These are phyloP conservation scores for Ceratitis capitata DNA, from an alignment of 1,140 invertebrate genomes.

Conservation along the genomic window DNA sequence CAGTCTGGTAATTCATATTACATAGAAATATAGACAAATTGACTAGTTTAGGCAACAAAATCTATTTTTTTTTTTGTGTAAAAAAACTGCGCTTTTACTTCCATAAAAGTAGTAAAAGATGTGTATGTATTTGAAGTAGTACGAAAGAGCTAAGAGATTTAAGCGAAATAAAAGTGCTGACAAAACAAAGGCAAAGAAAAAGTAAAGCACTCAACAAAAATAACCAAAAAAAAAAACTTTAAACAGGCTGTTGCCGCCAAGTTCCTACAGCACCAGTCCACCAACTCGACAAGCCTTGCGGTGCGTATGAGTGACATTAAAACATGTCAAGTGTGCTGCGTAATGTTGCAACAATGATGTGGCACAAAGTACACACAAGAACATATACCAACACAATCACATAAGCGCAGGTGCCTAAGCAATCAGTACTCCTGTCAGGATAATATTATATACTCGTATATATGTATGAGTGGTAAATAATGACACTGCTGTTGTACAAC, in stretches of 20 bases:
- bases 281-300: background rate
- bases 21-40: too few relatives aligned
- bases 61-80: too few relatives aligned
- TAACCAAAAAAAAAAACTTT: background rate
- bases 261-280: background rate
- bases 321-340: slow-evolving; percentile 37
- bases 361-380: background rate
- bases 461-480: background rate
- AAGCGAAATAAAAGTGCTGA: background rate
- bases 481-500: background rate
- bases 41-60: too few relatives aligned
- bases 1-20: too few relatives aligned
- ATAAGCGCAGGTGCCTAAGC: background rate
- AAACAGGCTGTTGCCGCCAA: background rate
- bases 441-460: too few relatives aligned
- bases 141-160: too few relatives aligned
- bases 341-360: slow-evolving; percentile 32
- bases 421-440: background rate
- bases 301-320: slow-evolving; percentile 36
- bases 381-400: background rate
- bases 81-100: too few relatives aligned
- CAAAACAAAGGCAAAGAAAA: background rate
- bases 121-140: too few relatives aligned
- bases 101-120: too few relatives aligned
- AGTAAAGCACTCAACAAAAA: background rate